Evolutionary conservation across 2,113 vertebrate genomes (phyloP).

Genomic region (Anoplopoma fimbria): DNA sequence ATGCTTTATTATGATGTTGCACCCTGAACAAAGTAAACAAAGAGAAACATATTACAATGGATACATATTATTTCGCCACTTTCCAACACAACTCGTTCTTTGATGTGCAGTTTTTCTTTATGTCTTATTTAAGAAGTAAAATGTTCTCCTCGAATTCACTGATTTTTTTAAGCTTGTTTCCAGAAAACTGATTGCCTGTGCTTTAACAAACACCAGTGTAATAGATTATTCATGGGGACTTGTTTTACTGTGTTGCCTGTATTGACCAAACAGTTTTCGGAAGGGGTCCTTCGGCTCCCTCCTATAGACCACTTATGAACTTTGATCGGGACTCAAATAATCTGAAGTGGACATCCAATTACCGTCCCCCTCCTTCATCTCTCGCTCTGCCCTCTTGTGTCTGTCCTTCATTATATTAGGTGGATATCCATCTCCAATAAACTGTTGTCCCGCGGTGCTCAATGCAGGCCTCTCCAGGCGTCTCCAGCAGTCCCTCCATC

Average conservation of each 20-base stretch:
- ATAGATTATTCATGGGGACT: constrained; percentile 20
- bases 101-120: background rate
- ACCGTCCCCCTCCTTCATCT: constrained; percentile 1
- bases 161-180: background rate
- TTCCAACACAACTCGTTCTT: background rate
- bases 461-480: background rate
- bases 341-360: constrained; percentile 73
- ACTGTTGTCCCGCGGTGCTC: constrained; percentile 42
- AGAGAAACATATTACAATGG: background rate
- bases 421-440: constrained; percentile 61
- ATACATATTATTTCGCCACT: background rate
- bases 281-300: constrained; percentile 13
- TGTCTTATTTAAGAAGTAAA: background rate
- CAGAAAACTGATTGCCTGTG: background rate
- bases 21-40: background rate
- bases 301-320: constrained; percentile 45
- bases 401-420: constrained; percentile 46
- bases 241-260: background rate
- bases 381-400: constrained; percentile 35
- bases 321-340: constrained; percentile 25
- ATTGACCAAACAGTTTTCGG: background rate
- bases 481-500: constrained; percentile 68
- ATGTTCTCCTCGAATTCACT: background rate
- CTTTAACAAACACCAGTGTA: background rate
- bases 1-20: background rate